Percentiles rank a stretch among this genome's conserved stretches.
Conservation (phyloP, 2,888 invertebrate species). For the Toxonevra muliebris region DNA sequence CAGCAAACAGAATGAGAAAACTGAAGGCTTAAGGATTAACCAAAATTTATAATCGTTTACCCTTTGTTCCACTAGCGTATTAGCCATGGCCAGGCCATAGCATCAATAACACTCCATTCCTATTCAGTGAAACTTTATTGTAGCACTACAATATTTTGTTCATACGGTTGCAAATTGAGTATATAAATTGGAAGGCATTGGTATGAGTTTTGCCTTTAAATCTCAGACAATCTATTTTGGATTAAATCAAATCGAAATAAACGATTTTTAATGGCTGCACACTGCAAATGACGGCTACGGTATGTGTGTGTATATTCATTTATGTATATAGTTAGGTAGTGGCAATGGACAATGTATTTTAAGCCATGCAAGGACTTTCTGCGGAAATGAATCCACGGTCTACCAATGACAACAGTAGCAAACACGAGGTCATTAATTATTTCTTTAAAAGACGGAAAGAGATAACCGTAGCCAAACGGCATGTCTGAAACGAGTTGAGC, state of each 20-base stretch:
- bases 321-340: constrained; percentile 27
- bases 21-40: constrained; percentile 56
- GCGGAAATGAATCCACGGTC: not conserved
- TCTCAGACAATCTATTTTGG: constrained; percentile 60
- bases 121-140: not conserved
- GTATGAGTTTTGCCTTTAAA: constrained; percentile 30
- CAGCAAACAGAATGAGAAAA: constrained; percentile 47
- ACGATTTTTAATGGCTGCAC: constrained; percentile 63
- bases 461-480: constrained; percentile 50
- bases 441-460: constrained; percentile 58
- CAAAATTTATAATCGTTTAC: constrained; percentile 63
- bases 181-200: constrained; percentile 51
- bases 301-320: constrained; percentile 34
- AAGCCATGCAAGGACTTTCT: constrained; percentile 24
- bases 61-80: constrained; percentile 32
- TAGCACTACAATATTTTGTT: constrained; percentile 10
- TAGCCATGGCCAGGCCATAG: constrained; percentile 6
- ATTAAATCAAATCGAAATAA: constrained; percentile 66
- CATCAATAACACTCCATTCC: not conserved
- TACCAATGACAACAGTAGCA: constrained; percentile 45
- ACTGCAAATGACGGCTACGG: constrained; percentile 30
- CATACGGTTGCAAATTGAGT: constrained; percentile 50
- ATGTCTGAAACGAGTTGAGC: constrained; percentile 23
- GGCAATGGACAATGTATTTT: constrained; percentile 20
- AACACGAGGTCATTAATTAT: constrained; percentile 65